Conservation (phyloP, 2,797 vertebrate genomes). For the Pipistrellus nathusii region DNA sequence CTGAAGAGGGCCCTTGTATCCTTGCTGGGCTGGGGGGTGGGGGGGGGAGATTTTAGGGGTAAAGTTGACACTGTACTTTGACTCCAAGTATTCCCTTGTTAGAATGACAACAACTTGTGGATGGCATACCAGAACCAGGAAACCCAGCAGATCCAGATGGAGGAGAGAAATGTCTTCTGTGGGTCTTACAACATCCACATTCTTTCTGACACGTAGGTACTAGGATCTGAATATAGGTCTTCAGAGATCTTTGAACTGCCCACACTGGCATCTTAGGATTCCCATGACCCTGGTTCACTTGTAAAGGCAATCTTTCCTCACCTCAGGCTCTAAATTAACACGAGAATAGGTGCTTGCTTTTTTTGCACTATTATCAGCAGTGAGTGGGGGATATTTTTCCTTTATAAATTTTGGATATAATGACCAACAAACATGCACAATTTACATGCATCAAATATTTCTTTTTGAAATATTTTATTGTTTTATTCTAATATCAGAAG, state of each 20-base stretch:
- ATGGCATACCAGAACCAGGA: conserved; percentile 86
- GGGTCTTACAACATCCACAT: conserved; percentile 89
- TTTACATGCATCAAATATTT: background rate
- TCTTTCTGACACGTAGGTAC: conserved; percentile 87
- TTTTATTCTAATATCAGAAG: conserved; percentile 43
- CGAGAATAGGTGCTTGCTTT: background rate
- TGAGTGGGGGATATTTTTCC: background rate
- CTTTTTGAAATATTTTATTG: background rate
- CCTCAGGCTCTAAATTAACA: background rate
- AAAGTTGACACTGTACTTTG: background rate
- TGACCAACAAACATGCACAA: background rate
- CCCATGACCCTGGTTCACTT: background rate
- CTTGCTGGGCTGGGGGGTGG: too few relatives aligned
- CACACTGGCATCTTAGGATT: background rate
- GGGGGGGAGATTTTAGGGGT: background rate
- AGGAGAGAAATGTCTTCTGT: conserved; percentile 95
- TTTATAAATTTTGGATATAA: background rate
- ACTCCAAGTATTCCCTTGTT: background rate
- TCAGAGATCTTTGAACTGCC: background rate
- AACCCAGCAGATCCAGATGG: conserved; percentile 88
- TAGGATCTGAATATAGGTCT: background rate
- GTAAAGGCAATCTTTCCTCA: background rate
- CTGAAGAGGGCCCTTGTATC: background rate
- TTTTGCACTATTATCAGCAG: background rate
- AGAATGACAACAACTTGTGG: conserved; percentile 80